Percentiles rank a stretch among this genome's conserved stretches.
Conservation (phyloP, 2,797 vertebrate genomes). For the Hybognathus amarus region DNA sequence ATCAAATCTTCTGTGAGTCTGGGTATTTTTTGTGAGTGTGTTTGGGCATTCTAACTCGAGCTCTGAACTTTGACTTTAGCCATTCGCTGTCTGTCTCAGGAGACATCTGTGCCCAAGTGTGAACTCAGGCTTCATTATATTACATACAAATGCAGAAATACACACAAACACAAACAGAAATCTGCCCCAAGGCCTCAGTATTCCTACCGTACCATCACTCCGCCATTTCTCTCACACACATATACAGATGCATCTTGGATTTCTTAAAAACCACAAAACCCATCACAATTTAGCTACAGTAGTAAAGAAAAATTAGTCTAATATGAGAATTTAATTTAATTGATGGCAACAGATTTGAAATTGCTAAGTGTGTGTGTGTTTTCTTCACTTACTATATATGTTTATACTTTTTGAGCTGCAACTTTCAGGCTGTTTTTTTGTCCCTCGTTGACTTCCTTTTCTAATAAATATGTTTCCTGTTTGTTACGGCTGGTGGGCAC, state of each 20-base stretch:
- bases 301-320: background rate
- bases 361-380: background rate
- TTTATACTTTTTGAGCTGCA: background rate
- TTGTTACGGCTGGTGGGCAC: background rate
- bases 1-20: constrained; percentile 7
- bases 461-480: constrained; percentile 21
- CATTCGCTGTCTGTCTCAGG: constrained; percentile 25
- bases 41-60: background rate
- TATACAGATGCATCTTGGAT: background rate
- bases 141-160: constrained; percentile 33
- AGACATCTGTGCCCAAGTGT: background rate
- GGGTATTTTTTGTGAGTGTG: background rate
- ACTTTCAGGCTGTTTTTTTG: background rate
- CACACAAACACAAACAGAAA: constrained; percentile 14
- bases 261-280: background rate
- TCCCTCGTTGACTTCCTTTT: constrained; percentile 9
- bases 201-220: background rate
- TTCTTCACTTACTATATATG: background rate
- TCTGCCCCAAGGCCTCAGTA: background rate
- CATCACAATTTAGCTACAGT: background rate
- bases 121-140: constrained; percentile 34
- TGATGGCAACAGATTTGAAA: background rate
- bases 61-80: constrained; percentile 39
- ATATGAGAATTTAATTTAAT: no score
- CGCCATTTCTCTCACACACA: background rate